A percentile compares a stretch with the other conserved stretches of the same genome.
phyloP scores from a whole-genome alignment of 2,888 invertebrate genomes.

The Eumerus sabulonum region DNA sequence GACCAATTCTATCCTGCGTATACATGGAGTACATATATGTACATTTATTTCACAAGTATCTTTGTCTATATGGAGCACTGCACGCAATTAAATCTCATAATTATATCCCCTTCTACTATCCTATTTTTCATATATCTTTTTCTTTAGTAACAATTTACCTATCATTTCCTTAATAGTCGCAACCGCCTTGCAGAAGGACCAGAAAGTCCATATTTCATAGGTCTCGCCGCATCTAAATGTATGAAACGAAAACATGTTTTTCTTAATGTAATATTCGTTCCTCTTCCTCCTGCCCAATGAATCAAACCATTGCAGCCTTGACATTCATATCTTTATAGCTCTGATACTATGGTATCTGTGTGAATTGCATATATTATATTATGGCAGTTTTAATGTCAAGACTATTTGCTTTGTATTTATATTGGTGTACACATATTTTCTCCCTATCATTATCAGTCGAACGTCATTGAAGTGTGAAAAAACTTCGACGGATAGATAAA shows the following conservation, averaged over 20 bases:
- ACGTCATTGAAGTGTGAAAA: neutral
- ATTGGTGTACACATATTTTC: too few species aligned
- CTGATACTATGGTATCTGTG: too few species aligned
- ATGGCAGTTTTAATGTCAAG: conserved; percentile 15
- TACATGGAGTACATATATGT: neutral
- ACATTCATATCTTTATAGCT: conserved; percentile 12
- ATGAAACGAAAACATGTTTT: neutral
- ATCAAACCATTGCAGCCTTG: conserved; percentile 1
- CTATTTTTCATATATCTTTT: conserved; percentile 18
- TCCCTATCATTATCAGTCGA: conserved; percentile 5
- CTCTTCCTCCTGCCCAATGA: too few species aligned
- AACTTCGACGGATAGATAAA: neutral
- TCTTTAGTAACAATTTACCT: conserved; percentile 3
- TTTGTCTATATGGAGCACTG: too few species aligned
- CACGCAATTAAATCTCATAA: conserved; percentile 53
- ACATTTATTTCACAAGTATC: too few species aligned
- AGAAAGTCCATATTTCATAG: too few species aligned
- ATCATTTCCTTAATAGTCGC: too few species aligned
- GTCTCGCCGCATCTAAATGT: too few species aligned
- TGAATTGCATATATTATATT: neutral
- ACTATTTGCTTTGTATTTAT: neutral
- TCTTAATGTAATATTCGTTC: too few species aligned
- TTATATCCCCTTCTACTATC: conserved; percentile 1
- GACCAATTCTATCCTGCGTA: conserved; percentile 48
- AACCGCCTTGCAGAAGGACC: too few species aligned